phyloP scores from a whole-genome alignment of 35 echinoderm and acorn worm genomes.

The Heliocidaris erythrogramma region DNA sequence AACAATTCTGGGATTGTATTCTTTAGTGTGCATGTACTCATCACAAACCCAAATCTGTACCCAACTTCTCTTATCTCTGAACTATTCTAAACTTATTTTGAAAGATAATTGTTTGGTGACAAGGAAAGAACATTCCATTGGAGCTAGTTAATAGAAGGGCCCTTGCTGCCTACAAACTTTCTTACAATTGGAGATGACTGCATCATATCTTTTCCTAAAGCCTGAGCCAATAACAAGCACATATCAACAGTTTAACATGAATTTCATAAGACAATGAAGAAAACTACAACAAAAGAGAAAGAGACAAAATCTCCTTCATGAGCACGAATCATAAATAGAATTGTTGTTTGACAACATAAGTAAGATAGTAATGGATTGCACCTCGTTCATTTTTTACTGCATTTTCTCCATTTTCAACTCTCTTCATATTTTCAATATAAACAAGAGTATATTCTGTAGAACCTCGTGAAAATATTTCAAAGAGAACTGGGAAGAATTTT shows the following conservation, averaged over 20 bases:
- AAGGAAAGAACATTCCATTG: too few relatives aligned
- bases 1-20: neutral
- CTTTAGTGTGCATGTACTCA: neutral
- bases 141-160: too few relatives aligned
- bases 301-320: neutral
- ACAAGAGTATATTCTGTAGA: neutral
- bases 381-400: neutral
- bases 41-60: neutral
- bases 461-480: neutral
- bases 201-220: neutral
- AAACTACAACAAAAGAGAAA: neutral
- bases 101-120: too few relatives aligned
- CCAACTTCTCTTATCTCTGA: neutral
- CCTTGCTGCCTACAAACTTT: neutral
- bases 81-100: neutral
- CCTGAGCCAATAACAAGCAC: neutral
- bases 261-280: neutral
- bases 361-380: conserved; percentile 23
- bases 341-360: conserved; percentile 36
- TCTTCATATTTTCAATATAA: conserved; percentile 13
- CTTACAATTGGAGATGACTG: neutral
- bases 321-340: conserved; percentile 35
- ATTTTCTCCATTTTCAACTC: conserved; percentile 8
- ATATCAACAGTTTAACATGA: neutral
- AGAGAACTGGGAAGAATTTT: neutral